These are phyloP conservation scores for Philopedon plagiatum DNA, from an alignment of 2,888 invertebrate genomes.

Conservation along the genomic window DNA sequence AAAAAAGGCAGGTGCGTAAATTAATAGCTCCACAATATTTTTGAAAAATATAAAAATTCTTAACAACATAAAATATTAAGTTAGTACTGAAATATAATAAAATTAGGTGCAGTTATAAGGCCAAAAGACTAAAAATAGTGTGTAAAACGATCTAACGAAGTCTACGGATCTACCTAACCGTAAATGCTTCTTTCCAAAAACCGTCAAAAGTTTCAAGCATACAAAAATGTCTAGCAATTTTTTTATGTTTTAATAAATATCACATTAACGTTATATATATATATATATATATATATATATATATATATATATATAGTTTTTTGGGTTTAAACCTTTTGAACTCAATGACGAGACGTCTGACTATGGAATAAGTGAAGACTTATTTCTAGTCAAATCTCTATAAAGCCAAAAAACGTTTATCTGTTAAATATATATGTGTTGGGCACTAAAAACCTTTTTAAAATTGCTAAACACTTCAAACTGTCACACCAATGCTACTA, in stretches of 20 bases:
- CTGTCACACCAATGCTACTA: conserved; percentile 59
- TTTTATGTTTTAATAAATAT: background rate
- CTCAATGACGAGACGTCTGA: too few species aligned
- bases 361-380: too few species aligned
- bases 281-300: background rate
- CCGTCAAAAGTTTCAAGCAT: conserved; percentile 46
- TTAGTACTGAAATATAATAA: conserved; percentile 49
- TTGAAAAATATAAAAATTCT: too few species aligned
- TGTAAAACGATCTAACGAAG: conserved; percentile 42
- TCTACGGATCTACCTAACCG: conserved; percentile 50
- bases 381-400: background rate
- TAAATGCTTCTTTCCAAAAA: conserved; percentile 42
- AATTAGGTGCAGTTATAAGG: conserved; percentile 48
- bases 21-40: too few species aligned
- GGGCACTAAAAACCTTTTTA: background rate
- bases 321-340: too few species aligned
- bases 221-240: conserved; percentile 46
- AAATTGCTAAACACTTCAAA: conserved; percentile 46
- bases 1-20: too few species aligned
- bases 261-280: background rate
- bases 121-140: conserved; percentile 45
- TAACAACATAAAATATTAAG: background rate
- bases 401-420: too few species aligned
- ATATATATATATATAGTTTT: too few species aligned
- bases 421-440: too few species aligned